phyloP scores from a whole-genome alignment of 2,113 vertebrate genomes.

The Peucedramus taeniatus region DNA sequence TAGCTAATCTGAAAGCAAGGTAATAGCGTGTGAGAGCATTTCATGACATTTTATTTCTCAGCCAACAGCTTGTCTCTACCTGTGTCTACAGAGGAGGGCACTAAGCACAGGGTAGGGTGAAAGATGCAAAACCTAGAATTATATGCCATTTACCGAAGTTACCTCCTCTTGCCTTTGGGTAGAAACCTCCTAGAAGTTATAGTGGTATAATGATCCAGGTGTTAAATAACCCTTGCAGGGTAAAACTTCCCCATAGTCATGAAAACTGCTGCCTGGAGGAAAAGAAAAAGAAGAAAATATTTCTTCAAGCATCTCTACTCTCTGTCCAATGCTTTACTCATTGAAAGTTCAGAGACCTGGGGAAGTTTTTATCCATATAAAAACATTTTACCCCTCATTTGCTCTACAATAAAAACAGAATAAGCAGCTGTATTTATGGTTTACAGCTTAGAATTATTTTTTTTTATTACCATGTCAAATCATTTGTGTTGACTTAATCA shows the following conservation, averaged over 20 bases:
- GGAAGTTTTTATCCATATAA: neutral
- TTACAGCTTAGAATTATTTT: neutral
- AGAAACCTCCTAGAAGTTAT: slow-evolving; percentile 15
- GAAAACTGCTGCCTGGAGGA: neutral
- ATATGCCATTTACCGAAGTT: slow-evolving; percentile 41
- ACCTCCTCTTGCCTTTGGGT: slow-evolving; percentile 37
- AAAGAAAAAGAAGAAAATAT: neutral
- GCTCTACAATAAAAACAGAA: neutral
- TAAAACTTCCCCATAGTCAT: neutral
- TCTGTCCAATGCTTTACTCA: neutral
- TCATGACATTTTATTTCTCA: neutral
- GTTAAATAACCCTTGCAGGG: slow-evolving; percentile 35
- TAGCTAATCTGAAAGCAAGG: neutral
- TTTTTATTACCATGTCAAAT: neutral
- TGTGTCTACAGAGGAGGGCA: neutral
- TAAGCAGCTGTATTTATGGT: neutral
- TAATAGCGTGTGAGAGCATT: slow-evolving; percentile 5
- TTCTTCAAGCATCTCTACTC: neutral
- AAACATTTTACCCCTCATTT: neutral
- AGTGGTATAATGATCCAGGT: slow-evolving; percentile 52
- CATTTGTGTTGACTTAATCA: neutral
- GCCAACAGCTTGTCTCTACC: neutral
- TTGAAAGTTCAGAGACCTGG: neutral
- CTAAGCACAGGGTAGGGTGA: neutral
- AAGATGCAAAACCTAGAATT: slow-evolving; percentile 63